phyloP scores from a whole-genome alignment of 2,113 vertebrate genomes.

The Xyrauchen texanus region DNA sequence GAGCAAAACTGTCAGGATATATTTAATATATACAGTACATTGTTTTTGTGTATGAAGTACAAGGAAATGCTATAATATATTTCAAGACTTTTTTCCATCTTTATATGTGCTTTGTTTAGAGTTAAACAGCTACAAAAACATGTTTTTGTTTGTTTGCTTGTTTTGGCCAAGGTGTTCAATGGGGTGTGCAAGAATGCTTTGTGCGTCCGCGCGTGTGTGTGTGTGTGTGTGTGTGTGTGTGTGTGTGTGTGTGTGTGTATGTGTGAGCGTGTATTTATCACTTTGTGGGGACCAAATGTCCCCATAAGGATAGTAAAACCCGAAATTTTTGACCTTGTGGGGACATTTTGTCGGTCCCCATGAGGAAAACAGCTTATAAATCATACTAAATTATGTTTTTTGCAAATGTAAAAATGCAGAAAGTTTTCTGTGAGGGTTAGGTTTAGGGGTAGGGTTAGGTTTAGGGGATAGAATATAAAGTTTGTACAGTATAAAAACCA shows the following conservation, averaged over 20 bases:
- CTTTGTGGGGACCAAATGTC: too few species aligned
- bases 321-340: too few species aligned
- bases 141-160: slow-evolving; percentile 25
- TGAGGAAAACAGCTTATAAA: too few species aligned
- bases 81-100: slow-evolving; percentile 63
- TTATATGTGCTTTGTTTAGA: slow-evolving; percentile 61
- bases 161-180: slow-evolving; percentile 69
- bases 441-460: too few species aligned
- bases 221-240: not conserved
- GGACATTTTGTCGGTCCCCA: too few species aligned
- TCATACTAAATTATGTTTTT: too few species aligned
- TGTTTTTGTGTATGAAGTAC: slow-evolving; percentile 75
- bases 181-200: slow-evolving; percentile 53
- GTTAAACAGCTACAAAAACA: slow-evolving; percentile 56
- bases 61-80: slow-evolving; percentile 82
- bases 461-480: too few species aligned
- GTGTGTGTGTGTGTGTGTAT: too few species aligned
- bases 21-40: slow-evolving; percentile 80
- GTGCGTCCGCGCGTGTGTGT: slow-evolving; percentile 39
- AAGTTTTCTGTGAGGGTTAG: too few species aligned
- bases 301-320: too few species aligned
- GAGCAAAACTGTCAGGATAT: slow-evolving; percentile 71
- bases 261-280: not conserved
- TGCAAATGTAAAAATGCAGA: too few species aligned
- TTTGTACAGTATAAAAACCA: too few species aligned